A percentile compares a stretch with the other conserved stretches of the same genome.
phyloP scores from a whole-genome alignment of 2,797 vertebrate species.

The Brotogeris chrysoptera region DNA sequence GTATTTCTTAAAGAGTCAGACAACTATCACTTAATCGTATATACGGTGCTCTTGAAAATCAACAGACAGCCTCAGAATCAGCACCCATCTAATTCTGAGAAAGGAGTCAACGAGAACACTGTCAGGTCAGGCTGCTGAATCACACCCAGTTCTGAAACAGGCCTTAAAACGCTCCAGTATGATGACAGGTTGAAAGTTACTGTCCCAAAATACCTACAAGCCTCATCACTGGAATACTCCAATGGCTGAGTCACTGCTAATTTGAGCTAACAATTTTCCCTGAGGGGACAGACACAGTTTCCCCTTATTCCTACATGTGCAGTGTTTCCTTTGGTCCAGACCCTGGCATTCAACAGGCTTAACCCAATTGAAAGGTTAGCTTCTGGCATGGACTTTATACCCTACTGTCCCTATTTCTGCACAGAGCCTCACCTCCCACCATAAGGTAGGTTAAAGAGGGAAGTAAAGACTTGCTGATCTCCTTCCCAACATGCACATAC shows the following conservation, averaged over 20 bases:
- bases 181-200: not conserved
- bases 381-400: not conserved
- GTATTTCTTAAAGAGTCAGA: not conserved
- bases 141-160: not conserved
- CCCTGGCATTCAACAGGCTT: not conserved
- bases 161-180: not conserved
- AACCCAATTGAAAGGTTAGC: not conserved
- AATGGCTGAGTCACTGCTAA: not conserved
- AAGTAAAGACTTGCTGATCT: not conserved
- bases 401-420: not conserved
- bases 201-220: not conserved
- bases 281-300: not conserved
- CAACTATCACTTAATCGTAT: not conserved
- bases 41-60: not conserved
- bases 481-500: not conserved
- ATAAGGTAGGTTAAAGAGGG: not conserved
- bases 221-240: not conserved
- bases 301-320: rapidly evolving
- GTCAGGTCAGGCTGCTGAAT: not conserved
- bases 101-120: not conserved
- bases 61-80: not conserved
- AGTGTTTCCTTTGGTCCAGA: not conserved
- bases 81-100: not conserved
- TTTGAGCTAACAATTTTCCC: not conserved
- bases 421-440: not conserved